Base-by-base conservation (phyloP, 2,113 vertebrate species). In the Nipponia nippon region DNA sequence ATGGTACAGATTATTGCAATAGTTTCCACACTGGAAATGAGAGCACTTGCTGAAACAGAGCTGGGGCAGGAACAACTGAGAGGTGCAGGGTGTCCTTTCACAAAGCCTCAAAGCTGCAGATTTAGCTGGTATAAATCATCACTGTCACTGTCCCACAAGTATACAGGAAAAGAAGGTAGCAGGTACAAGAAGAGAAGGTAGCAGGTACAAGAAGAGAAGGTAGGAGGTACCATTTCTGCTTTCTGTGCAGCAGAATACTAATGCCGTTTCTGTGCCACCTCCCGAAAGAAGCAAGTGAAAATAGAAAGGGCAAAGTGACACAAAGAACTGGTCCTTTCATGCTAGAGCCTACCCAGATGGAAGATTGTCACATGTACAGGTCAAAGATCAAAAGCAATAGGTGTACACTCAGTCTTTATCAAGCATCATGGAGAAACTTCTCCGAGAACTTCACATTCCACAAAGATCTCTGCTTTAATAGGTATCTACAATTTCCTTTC, bases 211-310 rank as follows among this genome's bases (percentile, higher is more conserved):
- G 69, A 32, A 8, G 6, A 36, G 49, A 19, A 58, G 62, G 17
- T 4, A 38, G 53, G 40, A 61, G 27, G 30, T 32, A 5, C 10
- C 29, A 20, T 53, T 55, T 65, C 61, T 83, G 42, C 19, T 69
- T 61, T 27, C 40, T 7, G 40, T 29, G 13, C 2, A 69, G 32
- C 32, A 77, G 46, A 38, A 13, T 21, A n/a, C 12, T 23, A 52
- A 56, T 7, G 7, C 0, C 1, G 7, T 3, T 52, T 46, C 50
- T 3, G 1, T 30, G 59, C n/a, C 55, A 23, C 19, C 38, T 83
- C 47, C 47, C 27, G 38, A 47, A 14, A 50, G 47, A 27, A 58
- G 15, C 5, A 67, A 17, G 26, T 5, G 63, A 26, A 67, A 86
- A 13, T 0, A 18, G 25, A 63, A 66, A 42, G 44, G 29, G 23